These are phyloP conservation scores for Forficula auricularia DNA, from an alignment of 1,140 invertebrate genomes.

Conservation along the genomic window DNA sequence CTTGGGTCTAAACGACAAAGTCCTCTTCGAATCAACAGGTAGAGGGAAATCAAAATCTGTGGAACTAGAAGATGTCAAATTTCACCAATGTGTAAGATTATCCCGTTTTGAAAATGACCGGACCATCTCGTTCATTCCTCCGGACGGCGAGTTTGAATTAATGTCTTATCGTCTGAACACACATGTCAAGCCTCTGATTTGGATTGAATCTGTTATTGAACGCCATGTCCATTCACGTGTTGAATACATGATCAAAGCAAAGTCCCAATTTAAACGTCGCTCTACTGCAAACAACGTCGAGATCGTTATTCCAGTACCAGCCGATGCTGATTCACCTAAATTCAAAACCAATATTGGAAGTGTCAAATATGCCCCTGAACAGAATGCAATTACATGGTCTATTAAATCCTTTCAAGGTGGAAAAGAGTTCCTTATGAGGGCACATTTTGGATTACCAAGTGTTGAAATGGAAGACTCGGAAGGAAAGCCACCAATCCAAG, in stretches of 20 bases:
- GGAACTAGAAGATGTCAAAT: constrained; percentile 98
- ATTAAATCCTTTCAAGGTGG: constrained; percentile 96
- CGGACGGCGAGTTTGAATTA: constrained; percentile 99
- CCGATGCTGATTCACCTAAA: constrained; percentile 95
- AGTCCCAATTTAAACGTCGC: constrained; percentile 94
- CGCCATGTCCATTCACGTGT: constrained; percentile 94
- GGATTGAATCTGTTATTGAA: constrained; percentile 99
- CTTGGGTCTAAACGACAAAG: constrained; percentile 96
- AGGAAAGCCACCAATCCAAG: constrained; percentile 94
- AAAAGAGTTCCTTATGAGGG: constrained; percentile 97
- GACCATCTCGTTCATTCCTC: constrained; percentile 97
- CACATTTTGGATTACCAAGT: constrained; percentile 96
- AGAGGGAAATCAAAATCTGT: constrained; percentile 97
- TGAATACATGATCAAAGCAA: constrained; percentile 99
- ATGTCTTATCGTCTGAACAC: constrained; percentile 98
- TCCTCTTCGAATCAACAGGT: constrained; percentile 94
- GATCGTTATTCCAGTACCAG: constrained; percentile 95
- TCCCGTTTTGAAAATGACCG: constrained; percentile 97
- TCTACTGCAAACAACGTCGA: constrained; percentile 99
- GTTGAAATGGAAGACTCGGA: constrained; percentile 90
- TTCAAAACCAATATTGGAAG: constrained; percentile 97
- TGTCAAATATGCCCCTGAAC: constrained; percentile 94
- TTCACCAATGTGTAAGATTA: constrained; percentile 96
- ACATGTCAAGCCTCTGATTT: constrained; percentile 95
- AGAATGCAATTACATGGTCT: constrained; percentile 97